Base-by-base conservation (phyloP, 1,140 invertebrate species). In the Calliopsis andreniformis region DNA sequence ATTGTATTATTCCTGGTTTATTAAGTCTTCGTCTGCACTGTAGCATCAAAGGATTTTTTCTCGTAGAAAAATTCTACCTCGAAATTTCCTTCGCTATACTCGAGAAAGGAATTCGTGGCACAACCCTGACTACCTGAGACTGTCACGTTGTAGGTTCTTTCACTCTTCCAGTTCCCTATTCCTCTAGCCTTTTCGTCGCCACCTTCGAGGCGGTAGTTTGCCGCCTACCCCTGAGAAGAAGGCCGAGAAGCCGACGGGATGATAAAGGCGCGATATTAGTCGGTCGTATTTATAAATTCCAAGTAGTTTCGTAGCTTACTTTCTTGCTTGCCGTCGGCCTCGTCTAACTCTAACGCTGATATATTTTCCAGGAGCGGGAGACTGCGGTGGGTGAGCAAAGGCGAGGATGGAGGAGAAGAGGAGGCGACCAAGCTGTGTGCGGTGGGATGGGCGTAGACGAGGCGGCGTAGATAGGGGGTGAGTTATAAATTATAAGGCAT, bases 321-420 rank as follows among this genome's bases (percentile, higher is more conserved):
- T 89, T 85, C 84, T 86, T 84, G 80, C 30, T 7, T 2, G 85
- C 80, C 78, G 79, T 84, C 81, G 85, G n/a, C n/a, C n/a, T n/a
- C n/a, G 87, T 88, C 88, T 88, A 90, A 87, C 89, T 87, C 90
- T 90, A 90, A 90, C 86, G 82, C 89, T 90, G 90, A 91, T 90
- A 90, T 90, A 91, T 91, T 88, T 90, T 88, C 85, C 70, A 25
- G 58, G 55, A 78, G 81, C 78, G 68, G 73, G 83, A 67, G 82
- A 56, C 68, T 56, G 78, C 30, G 43, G 35, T 39, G 51, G 18
- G 39, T 63, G 70, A 78, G 70, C 45, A 71, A 59, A 68, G 69
- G 79, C 68, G 78, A 43, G 76, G 49, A 78, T 61, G 72, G 39
- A 59, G 49, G 55, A 61, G 45, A 35, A 18, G 43, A 67, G 84